Conservation (phyloP, 1,140 invertebrate genomes). For the Hycleus phaleratus region DNA sequence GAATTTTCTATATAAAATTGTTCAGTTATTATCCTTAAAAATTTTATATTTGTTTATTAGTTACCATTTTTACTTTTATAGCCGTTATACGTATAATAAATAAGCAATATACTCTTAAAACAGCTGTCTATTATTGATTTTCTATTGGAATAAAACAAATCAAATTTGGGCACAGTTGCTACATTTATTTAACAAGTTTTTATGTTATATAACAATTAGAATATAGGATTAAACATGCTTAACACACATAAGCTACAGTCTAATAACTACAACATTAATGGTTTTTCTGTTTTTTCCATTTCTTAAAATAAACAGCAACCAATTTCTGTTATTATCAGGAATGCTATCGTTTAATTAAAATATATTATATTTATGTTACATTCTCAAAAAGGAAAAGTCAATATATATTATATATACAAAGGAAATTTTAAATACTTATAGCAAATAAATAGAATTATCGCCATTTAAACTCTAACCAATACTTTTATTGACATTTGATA, state of each 20-base stretch:
- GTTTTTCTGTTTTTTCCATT: not conserved
- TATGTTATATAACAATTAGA: conserved; percentile 34
- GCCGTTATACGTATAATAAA: not conserved
- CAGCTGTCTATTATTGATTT: not conserved
- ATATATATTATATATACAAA: not conserved
- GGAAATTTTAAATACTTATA: not conserved
- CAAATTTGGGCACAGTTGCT: conserved; percentile 27
- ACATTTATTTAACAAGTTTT: conserved; percentile 37
- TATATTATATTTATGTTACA: not conserved
- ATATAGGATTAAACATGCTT: conserved; percentile 33
- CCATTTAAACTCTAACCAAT: no score
- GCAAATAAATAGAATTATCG: not conserved
- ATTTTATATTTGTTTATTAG: no score
- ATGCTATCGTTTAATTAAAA: not conserved
- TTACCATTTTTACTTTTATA: no score
- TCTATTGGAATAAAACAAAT: not conserved
- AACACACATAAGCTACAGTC: conserved; percentile 34
- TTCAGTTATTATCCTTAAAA: no score
- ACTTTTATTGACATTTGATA: no score
- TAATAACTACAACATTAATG: conserved; percentile 20
- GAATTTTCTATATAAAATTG: no score
- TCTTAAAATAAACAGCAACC: not conserved
- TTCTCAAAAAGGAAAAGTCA: not conserved
- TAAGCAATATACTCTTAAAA: not conserved
- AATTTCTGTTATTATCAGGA: not conserved